Percentiles rank a stretch among this genome's conserved stretches.
phyloP scores from a whole-genome alignment of 1,140 invertebrate genomes.

The Pseudoatta argentina region DNA sequence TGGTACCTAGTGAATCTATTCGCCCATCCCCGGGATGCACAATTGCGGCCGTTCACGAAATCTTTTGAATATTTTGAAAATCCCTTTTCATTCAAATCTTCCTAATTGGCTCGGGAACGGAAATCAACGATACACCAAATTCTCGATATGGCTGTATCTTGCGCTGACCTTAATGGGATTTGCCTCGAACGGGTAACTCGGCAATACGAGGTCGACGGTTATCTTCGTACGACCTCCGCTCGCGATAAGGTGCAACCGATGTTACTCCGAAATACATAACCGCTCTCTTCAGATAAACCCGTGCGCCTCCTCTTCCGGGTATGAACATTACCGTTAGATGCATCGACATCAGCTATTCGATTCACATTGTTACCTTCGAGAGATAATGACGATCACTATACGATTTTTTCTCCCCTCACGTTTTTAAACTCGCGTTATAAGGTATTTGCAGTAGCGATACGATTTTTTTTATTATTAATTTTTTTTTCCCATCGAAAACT shows the following conservation, averaged over 20 bases:
- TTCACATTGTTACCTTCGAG: conserved; percentile 39
- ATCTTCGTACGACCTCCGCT: conserved; percentile 35
- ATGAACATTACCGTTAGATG: conserved; percentile 58
- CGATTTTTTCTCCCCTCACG: background rate
- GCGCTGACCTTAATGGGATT: conserved; percentile 43
- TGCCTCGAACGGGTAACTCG: background rate
- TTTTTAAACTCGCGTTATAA: background rate
- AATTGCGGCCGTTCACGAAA: background rate
- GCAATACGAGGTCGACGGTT: conserved; percentile 30
- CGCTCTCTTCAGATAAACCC: conserved; percentile 65
- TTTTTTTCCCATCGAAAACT: conserved; percentile 4
- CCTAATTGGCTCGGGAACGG: conserved; percentile 27
- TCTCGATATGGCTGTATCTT: conserved; percentile 15
- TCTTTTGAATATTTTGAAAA: background rate
- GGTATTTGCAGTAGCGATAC: background rate
- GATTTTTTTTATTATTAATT: too few species aligned
- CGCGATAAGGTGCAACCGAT: conserved; percentile 64
- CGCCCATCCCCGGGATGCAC: background rate
- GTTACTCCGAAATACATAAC: conserved; percentile 65
- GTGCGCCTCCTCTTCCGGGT: conserved; percentile 38
- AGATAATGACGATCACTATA: background rate
- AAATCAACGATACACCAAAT: conserved; percentile 35
- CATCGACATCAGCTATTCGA: conserved; percentile 29
- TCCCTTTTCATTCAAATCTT: conserved; percentile 18
- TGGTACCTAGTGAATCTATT: background rate